Evolutionary conservation across 2,113 vertebrate genomes (phyloP).

Genomic region (Campylomormyrus tamandua): DNA sequence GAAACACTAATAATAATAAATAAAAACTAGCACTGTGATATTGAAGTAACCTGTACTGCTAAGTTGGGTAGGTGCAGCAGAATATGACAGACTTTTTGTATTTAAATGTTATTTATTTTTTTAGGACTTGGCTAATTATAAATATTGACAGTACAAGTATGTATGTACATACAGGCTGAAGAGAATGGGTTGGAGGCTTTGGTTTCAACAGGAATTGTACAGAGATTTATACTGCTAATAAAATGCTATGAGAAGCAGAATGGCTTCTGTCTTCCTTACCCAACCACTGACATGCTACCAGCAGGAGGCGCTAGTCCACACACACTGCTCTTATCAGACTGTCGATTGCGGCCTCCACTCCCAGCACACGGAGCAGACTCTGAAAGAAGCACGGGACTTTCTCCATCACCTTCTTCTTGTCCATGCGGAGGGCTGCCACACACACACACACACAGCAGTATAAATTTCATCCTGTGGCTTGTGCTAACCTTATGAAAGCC

Average conservation of each 20-base stretch:
- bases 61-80: slow-evolving; percentile 16
- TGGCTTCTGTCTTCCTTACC: not conserved
- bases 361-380: slow-evolving; percentile 59
- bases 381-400: slow-evolving; percentile 54
- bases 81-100: slow-evolving; percentile 68
- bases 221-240: slow-evolving; percentile 71
- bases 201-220: slow-evolving; percentile 56
- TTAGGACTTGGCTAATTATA: slow-evolving; percentile 60
- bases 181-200: slow-evolving; percentile 57
- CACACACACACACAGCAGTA: not conserved
- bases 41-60: slow-evolving; percentile 30
- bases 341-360: slow-evolving; percentile 69
- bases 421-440: slow-evolving; percentile 56
- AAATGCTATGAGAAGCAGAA: slow-evolving; percentile 45
- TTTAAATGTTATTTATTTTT: slow-evolving; percentile 90
- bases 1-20: slow-evolving; percentile 30
- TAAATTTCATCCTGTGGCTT: not conserved
- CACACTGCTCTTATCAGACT: slow-evolving; percentile 55
- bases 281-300: not conserved
- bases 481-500: not conserved
- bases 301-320: not conserved
- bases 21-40: slow-evolving; percentile 48
- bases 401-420: slow-evolving; percentile 37
- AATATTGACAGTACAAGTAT: slow-evolving; percentile 47
- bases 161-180: slow-evolving; percentile 37